Evolutionary conservation across 2,113 vertebrate species (phyloP).

Genomic region (Desmodus rotundus): DNA sequence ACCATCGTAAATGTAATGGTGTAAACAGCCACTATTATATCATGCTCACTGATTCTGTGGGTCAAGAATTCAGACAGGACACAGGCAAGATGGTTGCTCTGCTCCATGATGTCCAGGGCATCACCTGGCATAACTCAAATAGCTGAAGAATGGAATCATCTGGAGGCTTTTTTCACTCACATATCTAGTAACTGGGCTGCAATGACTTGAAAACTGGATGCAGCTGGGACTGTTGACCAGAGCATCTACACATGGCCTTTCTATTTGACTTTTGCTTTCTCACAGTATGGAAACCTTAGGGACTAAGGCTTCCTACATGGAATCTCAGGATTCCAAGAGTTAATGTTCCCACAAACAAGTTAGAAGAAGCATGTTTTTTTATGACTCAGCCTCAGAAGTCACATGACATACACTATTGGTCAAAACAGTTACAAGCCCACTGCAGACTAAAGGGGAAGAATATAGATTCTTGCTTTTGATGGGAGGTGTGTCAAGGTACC

Average conservation of each 20-base stretch:
- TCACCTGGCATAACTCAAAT: background rate
- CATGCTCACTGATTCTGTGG: background rate
- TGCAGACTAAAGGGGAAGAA: background rate
- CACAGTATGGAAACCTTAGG: background rate
- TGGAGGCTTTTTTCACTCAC: background rate
- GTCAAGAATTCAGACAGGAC: background rate
- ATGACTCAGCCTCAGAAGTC: background rate
- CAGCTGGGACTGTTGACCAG: background rate
- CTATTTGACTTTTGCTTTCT: background rate
- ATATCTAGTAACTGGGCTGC: background rate
- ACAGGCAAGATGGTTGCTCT: background rate
- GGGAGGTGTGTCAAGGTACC: background rate
- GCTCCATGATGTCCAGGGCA: background rate
- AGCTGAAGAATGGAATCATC: background rate
- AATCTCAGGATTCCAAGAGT: background rate
- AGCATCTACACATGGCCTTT: background rate
- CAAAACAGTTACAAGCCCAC: background rate
- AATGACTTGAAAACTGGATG: background rate
- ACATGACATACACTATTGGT: background rate
- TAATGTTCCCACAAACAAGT: background rate
- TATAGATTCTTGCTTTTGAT: background rate
- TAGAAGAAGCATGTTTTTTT: background rate
- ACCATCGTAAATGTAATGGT: background rate
- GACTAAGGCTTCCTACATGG: background rate
- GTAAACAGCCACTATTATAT: background rate